Conservation (phyloP, 2,888 invertebrate genomes). For the Luffia ferchaultella region DNA sequence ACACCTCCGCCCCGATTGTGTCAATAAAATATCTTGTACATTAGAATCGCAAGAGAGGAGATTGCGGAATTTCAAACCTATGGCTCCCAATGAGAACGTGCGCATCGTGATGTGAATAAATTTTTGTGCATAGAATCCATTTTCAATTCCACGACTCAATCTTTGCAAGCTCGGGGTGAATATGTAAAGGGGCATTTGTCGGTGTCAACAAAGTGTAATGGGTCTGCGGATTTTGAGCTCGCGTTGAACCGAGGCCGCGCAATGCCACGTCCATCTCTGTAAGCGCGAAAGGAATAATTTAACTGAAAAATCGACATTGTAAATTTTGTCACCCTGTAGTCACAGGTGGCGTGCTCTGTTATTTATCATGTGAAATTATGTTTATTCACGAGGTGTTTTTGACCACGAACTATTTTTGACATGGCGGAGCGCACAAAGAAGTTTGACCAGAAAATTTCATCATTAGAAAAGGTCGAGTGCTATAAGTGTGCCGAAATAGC, state of each 20-base stretch:
- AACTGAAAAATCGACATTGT: neutral
- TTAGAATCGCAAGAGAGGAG: too few species aligned
- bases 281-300: too few species aligned
- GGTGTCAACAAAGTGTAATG: conserved; percentile 62
- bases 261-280: too few species aligned
- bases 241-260: too few species aligned
- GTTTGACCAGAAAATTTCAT: too few species aligned
- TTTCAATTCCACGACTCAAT: conserved; percentile 65
- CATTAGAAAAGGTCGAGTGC: too few species aligned
- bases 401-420: too few species aligned
- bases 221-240: conserved; percentile 25
- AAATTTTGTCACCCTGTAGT: neutral
- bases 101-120: conserved; percentile 34
- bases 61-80: neutral
- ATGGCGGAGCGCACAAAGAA: too few species aligned
- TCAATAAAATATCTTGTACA: too few species aligned
- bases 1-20: too few species aligned
- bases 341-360: neutral
- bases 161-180: conserved; percentile 61
- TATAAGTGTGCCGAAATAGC: too few species aligned
- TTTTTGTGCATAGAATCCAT: conserved; percentile 58
- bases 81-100: neutral
- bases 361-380: neutral
- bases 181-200: conserved; percentile 61
- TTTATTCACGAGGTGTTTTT: too few species aligned